These are phyloP conservation scores for Pogonognathellus flavescens DNA, from an alignment of 1,140 invertebrate species.

Conservation along the genomic window DNA sequence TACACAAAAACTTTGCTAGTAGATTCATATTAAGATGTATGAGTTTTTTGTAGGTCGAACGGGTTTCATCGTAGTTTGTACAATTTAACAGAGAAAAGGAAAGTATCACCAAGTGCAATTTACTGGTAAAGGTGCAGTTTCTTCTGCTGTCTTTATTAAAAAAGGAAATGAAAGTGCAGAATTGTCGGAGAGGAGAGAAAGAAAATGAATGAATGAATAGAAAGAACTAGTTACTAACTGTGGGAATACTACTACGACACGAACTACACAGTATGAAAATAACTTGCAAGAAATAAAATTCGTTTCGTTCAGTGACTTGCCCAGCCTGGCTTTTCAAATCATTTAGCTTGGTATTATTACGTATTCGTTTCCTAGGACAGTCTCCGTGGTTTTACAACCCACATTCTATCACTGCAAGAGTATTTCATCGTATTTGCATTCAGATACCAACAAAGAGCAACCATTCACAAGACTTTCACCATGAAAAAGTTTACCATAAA, in stretches of 20 bases:
- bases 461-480: neutral
- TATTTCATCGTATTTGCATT: neutral
- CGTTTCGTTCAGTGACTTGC: neutral
- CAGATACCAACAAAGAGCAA: neutral
- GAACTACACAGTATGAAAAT: neutral
- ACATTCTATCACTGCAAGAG: neutral
- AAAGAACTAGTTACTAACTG: neutral
- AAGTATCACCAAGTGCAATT: neutral
- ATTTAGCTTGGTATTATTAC: neutral
- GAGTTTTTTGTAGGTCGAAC: too few relatives aligned
- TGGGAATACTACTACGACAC: neutral
- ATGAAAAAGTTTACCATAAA: neutral
- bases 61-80: too few relatives aligned
- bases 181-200: too few relatives aligned
- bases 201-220: neutral
- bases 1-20: too few relatives aligned
- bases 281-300: neutral
- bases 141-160: neutral
- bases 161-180: neutral
- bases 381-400: neutral
- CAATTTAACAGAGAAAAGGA: too few relatives aligned
- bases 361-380: slow-evolving; percentile 16
- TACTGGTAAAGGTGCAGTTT: neutral
- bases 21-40: too few relatives aligned
- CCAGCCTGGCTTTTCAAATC: neutral